Evolutionary conservation across 2,888 invertebrate genomes (phyloP), one percentile per base, ranked within the genome.

Genomic region (Chaetogeoica ovagalla): DNA sequence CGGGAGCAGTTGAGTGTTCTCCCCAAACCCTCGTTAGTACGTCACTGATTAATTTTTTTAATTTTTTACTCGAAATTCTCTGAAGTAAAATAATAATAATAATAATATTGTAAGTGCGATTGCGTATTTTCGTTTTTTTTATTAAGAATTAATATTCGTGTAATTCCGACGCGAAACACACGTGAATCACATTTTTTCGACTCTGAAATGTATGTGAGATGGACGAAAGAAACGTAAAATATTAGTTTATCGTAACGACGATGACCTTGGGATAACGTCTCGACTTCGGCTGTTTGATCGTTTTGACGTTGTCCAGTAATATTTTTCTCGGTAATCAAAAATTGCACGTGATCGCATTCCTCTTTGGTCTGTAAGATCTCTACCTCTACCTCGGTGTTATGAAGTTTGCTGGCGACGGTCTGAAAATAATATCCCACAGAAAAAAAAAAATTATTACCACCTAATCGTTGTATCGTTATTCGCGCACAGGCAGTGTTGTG

Each of bases 381-480:
- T 84, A 98, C 95, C 85, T 95, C 93, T 30, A 98, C 95, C 86
- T 97, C 96, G 0, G 95, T 94, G 83, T 92, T 92, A 86, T 97
- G 98, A 48, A 98, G 90, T 86, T 95, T 94, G 84, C 94, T 94
- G 62, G 98, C 96, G 52, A 97, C 97, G 9, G 97, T 96, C 93
- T 96, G 86, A 65, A 87, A 85, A 63, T 57, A 3, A 48, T 13
- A 11, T 3, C 8, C 11, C 48, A 7, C 11, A 48, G 13, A 48
- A 55, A 55, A 55, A 55, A 55, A 6, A 55, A 55, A 48, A 48
- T 13, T 13, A 6, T 9, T 9, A 43, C 43, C 48, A 43, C 43
- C 48, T 3, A 1, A 13, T 48, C 3, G 1, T 13, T 11, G 0
- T 48, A 48, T 15, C 13, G 48, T 11, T 48, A 13, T 11, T 1